Evolutionary conservation across 2,797 vertebrate genomes (phyloP).

Genomic region (Setipinna tenuifilis): DNA sequence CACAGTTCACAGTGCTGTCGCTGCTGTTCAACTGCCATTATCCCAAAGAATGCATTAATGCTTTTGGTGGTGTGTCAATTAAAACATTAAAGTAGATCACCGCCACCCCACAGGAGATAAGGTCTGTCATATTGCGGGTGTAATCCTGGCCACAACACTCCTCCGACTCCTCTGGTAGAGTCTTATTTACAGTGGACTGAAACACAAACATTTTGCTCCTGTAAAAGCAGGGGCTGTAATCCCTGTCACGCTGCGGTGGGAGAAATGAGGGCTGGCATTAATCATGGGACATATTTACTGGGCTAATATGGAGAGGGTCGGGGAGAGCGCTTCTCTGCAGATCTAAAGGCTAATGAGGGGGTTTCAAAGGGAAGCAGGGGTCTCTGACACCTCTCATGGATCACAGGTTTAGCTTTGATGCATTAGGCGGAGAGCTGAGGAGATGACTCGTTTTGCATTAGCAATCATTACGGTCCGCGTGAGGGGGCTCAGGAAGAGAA

Average conservation of each 20-base stretch:
- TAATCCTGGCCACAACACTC: not conserved
- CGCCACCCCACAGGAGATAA: not conserved
- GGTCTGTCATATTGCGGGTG: not conserved
- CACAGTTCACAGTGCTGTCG: not conserved
- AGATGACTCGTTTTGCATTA: conserved; percentile 22
- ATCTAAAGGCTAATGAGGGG: conserved; percentile 26
- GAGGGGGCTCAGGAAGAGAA: conserved; percentile 14
- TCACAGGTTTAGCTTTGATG: conserved; percentile 35
- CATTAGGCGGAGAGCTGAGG: conserved; percentile 32
- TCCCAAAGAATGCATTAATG: not conserved
- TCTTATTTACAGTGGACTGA: not conserved
- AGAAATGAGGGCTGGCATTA: conserved; percentile 37
- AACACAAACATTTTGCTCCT: conserved; percentile 23
- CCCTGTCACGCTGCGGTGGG: conserved; percentile 1
- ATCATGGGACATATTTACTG: conserved; percentile 36
- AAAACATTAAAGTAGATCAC: not conserved
- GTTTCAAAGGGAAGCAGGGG: conserved; percentile 26
- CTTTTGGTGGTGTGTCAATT: not conserved
- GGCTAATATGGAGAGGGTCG: conserved; percentile 15
- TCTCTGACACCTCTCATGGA: conserved; percentile 35
- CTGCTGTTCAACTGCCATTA: not conserved
- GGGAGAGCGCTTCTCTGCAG: not conserved
- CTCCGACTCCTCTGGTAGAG: not conserved
- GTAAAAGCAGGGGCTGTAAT: conserved; percentile 21
- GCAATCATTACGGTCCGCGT: conserved; percentile 5